Evolutionary conservation across 2,888 invertebrate genomes (phyloP), one percentile per base, ranked within the genome.

Genomic region (Brenthis ino): DNA sequence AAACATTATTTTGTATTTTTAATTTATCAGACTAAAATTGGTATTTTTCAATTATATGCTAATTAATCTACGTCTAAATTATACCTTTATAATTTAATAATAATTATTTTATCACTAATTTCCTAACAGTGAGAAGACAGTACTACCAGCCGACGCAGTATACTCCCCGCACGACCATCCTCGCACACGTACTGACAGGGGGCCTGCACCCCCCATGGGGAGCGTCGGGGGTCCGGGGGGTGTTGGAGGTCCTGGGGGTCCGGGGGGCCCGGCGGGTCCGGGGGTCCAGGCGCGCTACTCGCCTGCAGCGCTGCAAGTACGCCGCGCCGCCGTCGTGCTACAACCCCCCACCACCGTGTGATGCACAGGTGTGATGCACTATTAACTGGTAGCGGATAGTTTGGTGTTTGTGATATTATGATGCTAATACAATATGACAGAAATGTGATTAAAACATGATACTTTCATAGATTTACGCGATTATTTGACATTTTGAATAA

Each of bases 311-410:
- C 95, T 89, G 85, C 77, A 77, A 75, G 77, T 97, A 94, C 96
- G 97, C 93, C 96, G 97, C 90, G 97, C 97, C 84, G 96, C 97
- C 87, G 96, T 96, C 94, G 96, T 97, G 80, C 93, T 97, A 91
- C 97, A 97, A 94, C 96, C 97, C 82, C 97, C 97, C 89, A 97
- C 81, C 75, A 80, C 80, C 77, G 80, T 80, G 77, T 79, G 79
- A 73, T 75, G 77, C 79, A 77, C 79, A 77, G 76, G 79, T 68
- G 73, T 72, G 73, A 68, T 56, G 69, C 74, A 72, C 72, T 70
- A 72, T 70, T 70, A 68, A 75, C 73, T 68, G 70, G 65, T 58
- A 57, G 33, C 58, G n/a, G 37, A 33, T 63, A 14, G n/a, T 61
- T 60, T 43, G 28, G 33, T 66, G 16, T 50, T 28, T 12, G 8